Base-by-base conservation (phyloP, 2,888 invertebrate species). In the Trisateles emortualis region DNA sequence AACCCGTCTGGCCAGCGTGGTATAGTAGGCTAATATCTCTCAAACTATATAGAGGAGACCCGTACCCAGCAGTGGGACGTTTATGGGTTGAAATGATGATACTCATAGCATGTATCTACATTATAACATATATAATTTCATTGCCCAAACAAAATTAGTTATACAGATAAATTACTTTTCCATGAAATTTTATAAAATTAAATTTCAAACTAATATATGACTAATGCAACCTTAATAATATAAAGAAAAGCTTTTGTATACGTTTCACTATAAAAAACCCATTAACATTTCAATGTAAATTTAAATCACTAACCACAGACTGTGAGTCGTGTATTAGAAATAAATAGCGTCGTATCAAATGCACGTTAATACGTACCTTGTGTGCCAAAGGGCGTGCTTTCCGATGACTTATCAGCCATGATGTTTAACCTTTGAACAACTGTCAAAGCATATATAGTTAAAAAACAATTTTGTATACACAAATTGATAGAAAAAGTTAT, bases 371-470 rank as follows among this genome's bases (percentile, higher is more conserved):
- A 74, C 81, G 67, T 80, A 91, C 92, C 92, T 81, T 91, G 91
- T 38, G 92, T 90, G 45, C 91, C 92, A 59, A 90, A 92, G 43
- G 88, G 88, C 17, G 92, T 90, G 59, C 83, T 89, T 71, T 90
- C 90, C 13, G 92, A 92, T 45, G 90, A 79, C 68, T 83, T 87
- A 55, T 90, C 91, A 42, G 86, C 87, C 68, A 90, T 79, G 56
- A 90, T 90, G 74, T 92, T 92, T 55, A 91, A 72, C 72, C 90
- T 85, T 68, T 91, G 91, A 51, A 92, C 87, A 76, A 84, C 91
- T 92, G 85, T 63, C 62, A 67, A 72, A 60, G 72, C 39, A 64
- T 33, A 43, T 39, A 49, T 26, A 17, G 26, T 26, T 59, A 59
- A 48, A n/a, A 33, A 48, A 48, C 19, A n/a, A 35, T 3, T 24